A percentile compares a stretch with the other conserved stretches of the same genome.
phyloP scores from a whole-genome alignment of 2,888 invertebrate species.

The Callosobruchus maculatus region DNA sequence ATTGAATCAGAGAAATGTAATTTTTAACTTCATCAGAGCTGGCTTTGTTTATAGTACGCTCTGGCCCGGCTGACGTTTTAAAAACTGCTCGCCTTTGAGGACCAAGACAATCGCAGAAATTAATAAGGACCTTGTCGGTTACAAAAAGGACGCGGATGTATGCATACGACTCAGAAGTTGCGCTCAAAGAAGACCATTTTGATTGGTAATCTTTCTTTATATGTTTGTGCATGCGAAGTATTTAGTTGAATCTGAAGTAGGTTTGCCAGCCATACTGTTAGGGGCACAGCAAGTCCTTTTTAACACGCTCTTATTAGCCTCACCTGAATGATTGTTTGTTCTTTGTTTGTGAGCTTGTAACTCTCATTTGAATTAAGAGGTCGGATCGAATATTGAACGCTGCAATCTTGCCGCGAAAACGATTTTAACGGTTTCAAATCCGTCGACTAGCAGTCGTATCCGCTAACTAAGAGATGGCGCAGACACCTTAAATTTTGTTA shows the following conservation, averaged over 20 bases:
- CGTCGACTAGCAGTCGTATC: no score
- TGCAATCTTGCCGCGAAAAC: no score
- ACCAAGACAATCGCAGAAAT: neutral
- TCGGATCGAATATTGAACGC: no score
- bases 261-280: no score
- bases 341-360: no score
- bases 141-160: neutral
- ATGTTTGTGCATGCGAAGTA: neutral
- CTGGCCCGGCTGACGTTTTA: neutral
- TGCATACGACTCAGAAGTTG: neutral
- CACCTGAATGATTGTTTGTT: no score
- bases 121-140: neutral
- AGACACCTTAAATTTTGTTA: no score
- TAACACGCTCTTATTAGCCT: no score
- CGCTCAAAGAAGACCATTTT: neutral
- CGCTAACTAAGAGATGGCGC: no score
- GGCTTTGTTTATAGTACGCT: slow-evolving; percentile 23
- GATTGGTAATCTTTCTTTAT: neutral
- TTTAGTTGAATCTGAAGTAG: neutral
- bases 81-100: neutral
- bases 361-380: no score
- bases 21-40: slow-evolving; percentile 38
- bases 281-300: no score
- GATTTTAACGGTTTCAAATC: no score
- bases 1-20: slow-evolving; percentile 41